phyloP scores from a whole-genome alignment of 2,113 vertebrate species.

The Solenodon paradoxus region DNA sequence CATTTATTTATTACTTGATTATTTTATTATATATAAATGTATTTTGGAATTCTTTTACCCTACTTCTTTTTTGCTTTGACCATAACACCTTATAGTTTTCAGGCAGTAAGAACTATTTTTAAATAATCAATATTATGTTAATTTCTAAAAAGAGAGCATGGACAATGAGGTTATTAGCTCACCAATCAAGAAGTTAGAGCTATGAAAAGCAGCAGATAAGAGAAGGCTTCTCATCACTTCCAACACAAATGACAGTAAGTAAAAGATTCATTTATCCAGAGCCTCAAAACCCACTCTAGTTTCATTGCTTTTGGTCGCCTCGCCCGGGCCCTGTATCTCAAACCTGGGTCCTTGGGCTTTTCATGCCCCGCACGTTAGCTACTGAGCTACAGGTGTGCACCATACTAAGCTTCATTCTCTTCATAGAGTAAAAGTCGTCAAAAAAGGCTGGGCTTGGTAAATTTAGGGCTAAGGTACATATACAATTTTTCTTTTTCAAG shows the following conservation, averaged over 20 bases:
- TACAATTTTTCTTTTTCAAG: neutral
- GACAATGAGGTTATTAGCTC: neutral
- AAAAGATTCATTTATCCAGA: neutral
- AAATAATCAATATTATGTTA: conserved; percentile 1
- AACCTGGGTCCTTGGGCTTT: too few relatives aligned
- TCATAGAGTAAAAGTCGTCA: neutral
- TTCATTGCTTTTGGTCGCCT: too few relatives aligned
- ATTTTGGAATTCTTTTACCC: neutral
- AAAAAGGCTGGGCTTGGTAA: neutral
- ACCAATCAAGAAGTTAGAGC: neutral
- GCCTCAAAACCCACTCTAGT: neutral
- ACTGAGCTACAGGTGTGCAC: too few relatives aligned
- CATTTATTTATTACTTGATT: neutral
- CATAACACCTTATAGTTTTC: neutral
- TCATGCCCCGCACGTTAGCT: too few relatives aligned
- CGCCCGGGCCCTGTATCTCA: too few relatives aligned
- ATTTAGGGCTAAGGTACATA: neutral
- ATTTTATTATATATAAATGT: neutral
- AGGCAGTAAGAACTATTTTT: conserved; percentile 7
- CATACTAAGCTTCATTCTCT: too few relatives aligned
- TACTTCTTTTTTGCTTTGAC: neutral
- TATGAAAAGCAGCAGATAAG: neutral
- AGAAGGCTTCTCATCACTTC: neutral
- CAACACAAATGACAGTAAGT: conserved; percentile 19
- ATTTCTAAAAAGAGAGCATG: neutral